These are phyloP conservation scores for Cyanoderma ruficeps DNA, from an alignment of 2,113 vertebrate species.

Conservation along the genomic window DNA sequence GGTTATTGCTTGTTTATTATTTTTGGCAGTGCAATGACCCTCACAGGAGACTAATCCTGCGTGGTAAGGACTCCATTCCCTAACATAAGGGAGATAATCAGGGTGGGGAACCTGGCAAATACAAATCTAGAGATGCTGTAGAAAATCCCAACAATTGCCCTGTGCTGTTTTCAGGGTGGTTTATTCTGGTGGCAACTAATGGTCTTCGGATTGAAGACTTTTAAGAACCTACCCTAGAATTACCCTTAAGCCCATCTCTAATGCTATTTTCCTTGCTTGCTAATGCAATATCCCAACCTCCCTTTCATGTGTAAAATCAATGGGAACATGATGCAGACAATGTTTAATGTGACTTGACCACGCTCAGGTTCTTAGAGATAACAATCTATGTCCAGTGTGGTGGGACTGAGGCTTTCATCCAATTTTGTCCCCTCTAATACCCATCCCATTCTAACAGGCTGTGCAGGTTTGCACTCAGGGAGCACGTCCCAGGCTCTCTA, in stretches of 20 bases:
- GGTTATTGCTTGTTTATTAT: not conserved
- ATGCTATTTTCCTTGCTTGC: not conserved
- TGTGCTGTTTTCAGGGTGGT: not conserved
- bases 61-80: not conserved
- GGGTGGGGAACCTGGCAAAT: not conserved
- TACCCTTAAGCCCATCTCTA: not conserved
- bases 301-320: not conserved
- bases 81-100: not conserved
- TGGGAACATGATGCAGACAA: not conserved
- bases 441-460: not conserved
- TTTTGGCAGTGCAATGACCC: not conserved
- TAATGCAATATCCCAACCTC: not conserved
- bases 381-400: not conserved
- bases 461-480: not conserved
- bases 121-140: not conserved
- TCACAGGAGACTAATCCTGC: not conserved
- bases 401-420: not conserved
- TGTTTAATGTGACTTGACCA: not conserved
- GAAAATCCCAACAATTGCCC: not conserved
- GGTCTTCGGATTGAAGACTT: not conserved
- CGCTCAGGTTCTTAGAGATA: not conserved
- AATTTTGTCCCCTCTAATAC: not conserved
- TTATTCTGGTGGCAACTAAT: not conserved
- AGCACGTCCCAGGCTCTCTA: not conserved
- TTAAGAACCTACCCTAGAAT: not conserved